Conservation (phyloP, 2,113 vertebrate species). For the Cacatua alba region DNA sequence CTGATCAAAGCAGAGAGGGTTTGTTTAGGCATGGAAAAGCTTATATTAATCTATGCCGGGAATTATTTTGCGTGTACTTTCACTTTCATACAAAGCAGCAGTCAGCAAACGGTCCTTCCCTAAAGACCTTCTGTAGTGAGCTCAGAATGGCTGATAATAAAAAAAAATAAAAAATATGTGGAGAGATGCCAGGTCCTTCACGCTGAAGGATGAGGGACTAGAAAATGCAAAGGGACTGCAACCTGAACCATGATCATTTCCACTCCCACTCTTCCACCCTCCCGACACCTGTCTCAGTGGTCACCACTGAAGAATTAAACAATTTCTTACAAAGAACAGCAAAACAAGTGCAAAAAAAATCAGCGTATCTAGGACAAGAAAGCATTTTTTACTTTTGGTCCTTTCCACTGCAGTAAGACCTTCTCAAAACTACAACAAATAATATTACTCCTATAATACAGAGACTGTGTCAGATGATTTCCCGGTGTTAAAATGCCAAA, state of each 20-base stretch:
- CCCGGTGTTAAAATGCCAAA: background rate
- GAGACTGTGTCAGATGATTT: background rate
- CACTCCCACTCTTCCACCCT: background rate
- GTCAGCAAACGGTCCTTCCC: slow-evolving; percentile 25
- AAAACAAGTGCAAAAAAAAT: background rate
- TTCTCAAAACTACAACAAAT: background rate
- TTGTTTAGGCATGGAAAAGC: background rate
- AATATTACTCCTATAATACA: background rate
- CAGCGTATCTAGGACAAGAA: background rate
- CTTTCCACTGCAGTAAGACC: background rate
- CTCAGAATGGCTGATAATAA: background rate
- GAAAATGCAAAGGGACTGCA: background rate
- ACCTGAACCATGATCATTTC: background rate
- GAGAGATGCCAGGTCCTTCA: background rate
- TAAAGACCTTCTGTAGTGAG: background rate
- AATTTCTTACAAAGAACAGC: background rate
- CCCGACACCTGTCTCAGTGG: background rate
- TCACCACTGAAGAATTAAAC: background rate
- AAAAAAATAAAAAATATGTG: background rate
- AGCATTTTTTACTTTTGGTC: background rate
- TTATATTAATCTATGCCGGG: background rate
- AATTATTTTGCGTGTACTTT: slow-evolving; percentile 8
- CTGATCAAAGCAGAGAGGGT: background rate
- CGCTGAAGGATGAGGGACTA: background rate
- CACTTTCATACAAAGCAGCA: slow-evolving; percentile 17